Evolutionary conservation across 1,140 invertebrate species (phyloP).

Genomic region (Trichomalopsis sarcophagae): DNA sequence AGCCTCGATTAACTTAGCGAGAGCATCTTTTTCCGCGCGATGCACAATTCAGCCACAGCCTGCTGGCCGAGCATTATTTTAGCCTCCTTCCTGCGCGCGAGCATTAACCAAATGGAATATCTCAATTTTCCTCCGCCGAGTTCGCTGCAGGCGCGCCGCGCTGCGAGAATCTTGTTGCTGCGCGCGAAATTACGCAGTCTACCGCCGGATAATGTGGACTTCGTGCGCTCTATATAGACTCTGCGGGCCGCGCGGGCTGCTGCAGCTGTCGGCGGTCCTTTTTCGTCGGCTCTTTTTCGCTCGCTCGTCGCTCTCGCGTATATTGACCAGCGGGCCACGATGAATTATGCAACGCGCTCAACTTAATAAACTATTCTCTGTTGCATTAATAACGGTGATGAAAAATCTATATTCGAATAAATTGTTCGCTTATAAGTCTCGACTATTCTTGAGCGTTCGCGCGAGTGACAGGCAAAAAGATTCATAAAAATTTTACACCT

Average conservation of each 20-base stretch:
- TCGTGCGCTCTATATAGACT: background rate
- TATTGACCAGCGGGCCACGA: background rate
- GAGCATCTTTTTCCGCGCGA: background rate
- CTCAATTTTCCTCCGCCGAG: background rate
- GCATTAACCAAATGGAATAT: constrained; percentile 1
- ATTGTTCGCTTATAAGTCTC: background rate
- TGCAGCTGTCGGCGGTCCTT: background rate
- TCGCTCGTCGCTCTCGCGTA: background rate
- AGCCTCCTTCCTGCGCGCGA: background rate
- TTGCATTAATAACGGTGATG: background rate
- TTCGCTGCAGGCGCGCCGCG: too few species aligned
- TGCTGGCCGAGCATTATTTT: background rate
- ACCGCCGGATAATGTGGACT: background rate
- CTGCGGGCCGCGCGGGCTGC: too few species aligned
- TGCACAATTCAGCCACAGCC: background rate
- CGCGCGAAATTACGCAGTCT: background rate
- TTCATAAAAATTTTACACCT: background rate
- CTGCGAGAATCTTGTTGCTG: background rate
- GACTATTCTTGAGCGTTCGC: background rate
- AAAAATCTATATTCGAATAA: background rate
- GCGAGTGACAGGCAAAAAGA: background rate
- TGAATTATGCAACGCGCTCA: background rate
- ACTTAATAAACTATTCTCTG: background rate
- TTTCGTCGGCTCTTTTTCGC: background rate
- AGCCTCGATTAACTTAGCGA: constrained; percentile 27